Base-by-base conservation (phyloP, 2,113 vertebrate genomes). In the Haemorhous mexicanus region DNA sequence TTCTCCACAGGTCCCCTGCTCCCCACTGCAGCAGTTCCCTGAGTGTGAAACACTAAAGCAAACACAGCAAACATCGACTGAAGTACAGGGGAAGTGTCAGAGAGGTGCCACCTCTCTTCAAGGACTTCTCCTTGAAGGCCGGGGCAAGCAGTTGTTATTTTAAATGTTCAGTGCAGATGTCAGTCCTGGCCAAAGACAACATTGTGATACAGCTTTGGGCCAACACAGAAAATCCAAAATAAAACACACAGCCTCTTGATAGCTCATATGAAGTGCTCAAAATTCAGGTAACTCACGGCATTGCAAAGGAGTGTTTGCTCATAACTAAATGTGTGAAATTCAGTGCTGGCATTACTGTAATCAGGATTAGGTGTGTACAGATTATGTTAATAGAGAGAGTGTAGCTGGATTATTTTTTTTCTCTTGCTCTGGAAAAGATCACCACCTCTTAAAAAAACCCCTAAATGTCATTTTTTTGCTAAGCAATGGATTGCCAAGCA, bases 401-500 rank as follows among this genome's bases (percentile, higher is more conserved):
- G 37, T 8, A 15, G 26, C 17, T 17, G 7, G 43, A 35, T 35
- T 66, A 2, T 32, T 37, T 43, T 39, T 37, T 64, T 63, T 41
- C 39, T 46, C 37, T n/a, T 6, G 3, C 22, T 10, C 11, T 63
- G 55, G 23, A 85, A 84, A 77, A 3, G 1, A 62, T 58, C 46
- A 52, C 18, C 32, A 80, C 16, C 28, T 83, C 55, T n/a, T 10
- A 53, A 74, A 66, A 32, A 32, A 2, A 0, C 2, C 6, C 2
- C 0, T 56, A 67, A 77, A 70, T 12, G 35, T 44, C 1, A 52
- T 46, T 20, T 75, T 7, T 81, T 59, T 84, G 47, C 61, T 89
- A 28, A 26, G 23, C 59, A 74, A 28, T 7, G 24, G 35, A 35
- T 41, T 97, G 96, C 89, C 94, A 93, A 28, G 72, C 52, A 58